Evolutionary conservation across 1,140 invertebrate genomes (phyloP).

Genomic region (Solen grandis): DNA sequence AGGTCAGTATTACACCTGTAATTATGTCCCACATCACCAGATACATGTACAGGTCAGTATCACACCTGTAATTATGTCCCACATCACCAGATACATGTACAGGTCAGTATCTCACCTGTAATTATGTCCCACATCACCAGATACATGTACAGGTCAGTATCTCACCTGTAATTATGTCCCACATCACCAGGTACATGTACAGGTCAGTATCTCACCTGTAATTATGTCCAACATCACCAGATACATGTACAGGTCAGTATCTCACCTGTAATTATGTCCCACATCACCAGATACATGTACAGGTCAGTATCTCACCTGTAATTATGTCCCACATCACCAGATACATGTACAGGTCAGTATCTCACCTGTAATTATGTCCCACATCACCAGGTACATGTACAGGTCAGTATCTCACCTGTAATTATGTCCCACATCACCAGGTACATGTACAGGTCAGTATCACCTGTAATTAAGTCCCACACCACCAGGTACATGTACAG

Average conservation of each 20-base stretch:
- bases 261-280: no score
- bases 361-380: no score
- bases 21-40: neutral
- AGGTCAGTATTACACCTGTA: neutral
- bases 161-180: neutral
- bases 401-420: no score
- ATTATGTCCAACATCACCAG: neutral
- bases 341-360: no score
- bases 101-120: neutral
- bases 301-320: no score
- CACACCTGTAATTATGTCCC: no score
- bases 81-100: constrained; percentile 11
- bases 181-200: neutral
- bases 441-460: no score
- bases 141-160: constrained; percentile 6
- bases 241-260: constrained; percentile 1
- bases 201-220: neutral
- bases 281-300: constrained; percentile 10
- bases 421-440: no score
- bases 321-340: no score
- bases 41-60: constrained; percentile 5
- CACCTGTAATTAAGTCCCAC: no score
- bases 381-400: no score
- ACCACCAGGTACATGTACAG: no score
- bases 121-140: neutral